Base-by-base conservation (phyloP, 2,888 invertebrate species). In the Keiferia lycopersicella region DNA sequence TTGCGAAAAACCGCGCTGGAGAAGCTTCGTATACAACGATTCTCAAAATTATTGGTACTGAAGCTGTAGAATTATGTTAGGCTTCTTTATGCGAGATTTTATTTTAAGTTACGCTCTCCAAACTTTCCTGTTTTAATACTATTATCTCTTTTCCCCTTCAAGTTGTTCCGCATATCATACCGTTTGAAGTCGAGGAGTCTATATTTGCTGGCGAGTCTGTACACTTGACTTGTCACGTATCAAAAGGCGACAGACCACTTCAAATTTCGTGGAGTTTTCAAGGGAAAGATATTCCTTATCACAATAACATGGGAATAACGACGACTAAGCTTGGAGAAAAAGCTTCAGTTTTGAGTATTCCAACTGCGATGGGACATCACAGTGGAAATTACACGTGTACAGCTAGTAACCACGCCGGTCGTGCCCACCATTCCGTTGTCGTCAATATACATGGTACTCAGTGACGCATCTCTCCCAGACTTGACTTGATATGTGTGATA, bases 161-260 rank as follows among this genome's bases (percentile, higher is more conserved):
- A 91, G 91, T 90, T 78, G 84, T 86, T 73, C 95, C 95, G 68
- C 93, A 94, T 82, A 94, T 95, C 75, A 92, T 93, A 72, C 94
- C 94, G 67, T 95, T 95, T 79, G 92, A 92, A 78, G 94, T 95
- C 68, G 94, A 95, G 75, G 94, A 94, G 73, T 93, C 94, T 64
- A 92, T 94, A 70, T 94, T 94, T 76, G 94, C 94, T 66, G 95
- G 95, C 53, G 95, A 95, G 80, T 93, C 93, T 68, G 94, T 94
- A 65, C 94, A 94, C 70, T 88, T 95, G 64, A 93, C 93, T 69
- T 95, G 95, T 80, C 94, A 94, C 73, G 93, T 94, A 64, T 93
- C 94, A 61, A 94, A 94, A 80, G 95, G 96, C 69, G 96, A 96
- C 84, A 87, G 93, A 62, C 96, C 96, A 57, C 88, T 96, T 71